Conservation (phyloP, 2,797 vertebrate genomes). For the Clamator glandarius region DNA sequence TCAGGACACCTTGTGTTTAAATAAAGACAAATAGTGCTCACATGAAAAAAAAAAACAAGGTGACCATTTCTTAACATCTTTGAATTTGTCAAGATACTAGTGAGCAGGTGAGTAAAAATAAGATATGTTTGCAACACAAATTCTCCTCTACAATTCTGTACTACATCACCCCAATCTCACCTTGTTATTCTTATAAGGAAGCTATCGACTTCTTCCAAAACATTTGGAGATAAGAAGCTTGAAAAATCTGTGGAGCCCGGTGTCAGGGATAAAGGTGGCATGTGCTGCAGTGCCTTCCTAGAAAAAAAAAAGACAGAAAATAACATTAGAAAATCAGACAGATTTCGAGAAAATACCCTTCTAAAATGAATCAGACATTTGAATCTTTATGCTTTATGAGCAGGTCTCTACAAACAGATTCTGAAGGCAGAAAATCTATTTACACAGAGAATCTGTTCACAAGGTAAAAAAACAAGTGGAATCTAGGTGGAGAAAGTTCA, state of each 20-base stretch:
- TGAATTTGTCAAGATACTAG: not conserved
- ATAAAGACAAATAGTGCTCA: not conserved
- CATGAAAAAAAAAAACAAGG: not conserved
- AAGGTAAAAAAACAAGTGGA: not conserved
- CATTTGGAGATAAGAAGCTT: constrained; percentile 93
- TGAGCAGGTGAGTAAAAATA: not conserved
- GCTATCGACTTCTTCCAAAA: constrained; percentile 96
- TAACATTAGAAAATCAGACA: not conserved
- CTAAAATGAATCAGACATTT: not conserved
- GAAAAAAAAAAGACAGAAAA: not conserved
- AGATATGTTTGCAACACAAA: not conserved
- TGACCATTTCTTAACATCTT: not conserved
- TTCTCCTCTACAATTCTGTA: not conserved
- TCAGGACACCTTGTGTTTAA: not conserved
- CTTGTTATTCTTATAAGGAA: constrained; percentile 96
- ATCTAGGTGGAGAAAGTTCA: not conserved
- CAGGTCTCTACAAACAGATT: not conserved
- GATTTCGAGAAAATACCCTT: not conserved
- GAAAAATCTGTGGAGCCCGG: constrained; percentile 91
- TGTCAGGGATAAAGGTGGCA: constrained; percentile 93
- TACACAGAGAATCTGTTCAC: not conserved
- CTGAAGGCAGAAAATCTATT: not conserved
- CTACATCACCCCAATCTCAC: constrained; percentile 74
- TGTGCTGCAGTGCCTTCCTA: constrained; percentile 96
- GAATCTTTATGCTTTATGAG: not conserved